Percentiles rank a stretch among this genome's conserved stretches.
phyloP scores from a whole-genome alignment of 2,888 invertebrate genomes.

The Diloba caeruleocephala region DNA sequence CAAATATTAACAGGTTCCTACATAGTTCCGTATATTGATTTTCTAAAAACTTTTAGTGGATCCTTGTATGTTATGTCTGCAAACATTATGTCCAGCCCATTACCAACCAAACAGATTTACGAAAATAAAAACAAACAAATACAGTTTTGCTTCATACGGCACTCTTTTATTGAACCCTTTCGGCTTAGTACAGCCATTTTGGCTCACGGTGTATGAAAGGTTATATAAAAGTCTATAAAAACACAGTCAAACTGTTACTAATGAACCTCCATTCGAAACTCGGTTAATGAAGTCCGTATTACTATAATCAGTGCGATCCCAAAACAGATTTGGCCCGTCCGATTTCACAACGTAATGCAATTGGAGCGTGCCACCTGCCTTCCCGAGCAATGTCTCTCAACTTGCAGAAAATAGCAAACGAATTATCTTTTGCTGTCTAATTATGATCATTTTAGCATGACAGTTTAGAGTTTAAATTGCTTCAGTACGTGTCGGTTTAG shows the following conservation, averaged over 20 bases:
- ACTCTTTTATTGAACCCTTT: no score
- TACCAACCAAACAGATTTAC: no score
- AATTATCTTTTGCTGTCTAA: conserved; percentile 57
- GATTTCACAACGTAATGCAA: conserved; percentile 78
- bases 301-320: conserved; percentile 69
- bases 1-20: no score
- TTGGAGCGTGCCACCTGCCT: conserved; percentile 74
- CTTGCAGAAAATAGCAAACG: conserved; percentile 63
- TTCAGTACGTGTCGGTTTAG: background rate
- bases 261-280: conserved; percentile 12
- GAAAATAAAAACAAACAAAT: no score
- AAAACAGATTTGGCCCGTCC: conserved; percentile 73
- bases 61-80: no score
- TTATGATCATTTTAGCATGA: conserved; percentile 49
- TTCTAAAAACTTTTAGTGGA: no score
- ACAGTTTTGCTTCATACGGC: no score
- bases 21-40: no score
- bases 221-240: no score
- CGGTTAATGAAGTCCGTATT: conserved; percentile 41
- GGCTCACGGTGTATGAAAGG: no score
- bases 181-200: no score
- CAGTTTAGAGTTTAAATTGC: conserved; percentile 32
- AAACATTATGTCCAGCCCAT: no score
- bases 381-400: conserved; percentile 65
- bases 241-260: conserved; percentile 16